Evolutionary conservation across 1,140 invertebrate genomes (phyloP).

Genomic region (Amyelois transitella): DNA sequence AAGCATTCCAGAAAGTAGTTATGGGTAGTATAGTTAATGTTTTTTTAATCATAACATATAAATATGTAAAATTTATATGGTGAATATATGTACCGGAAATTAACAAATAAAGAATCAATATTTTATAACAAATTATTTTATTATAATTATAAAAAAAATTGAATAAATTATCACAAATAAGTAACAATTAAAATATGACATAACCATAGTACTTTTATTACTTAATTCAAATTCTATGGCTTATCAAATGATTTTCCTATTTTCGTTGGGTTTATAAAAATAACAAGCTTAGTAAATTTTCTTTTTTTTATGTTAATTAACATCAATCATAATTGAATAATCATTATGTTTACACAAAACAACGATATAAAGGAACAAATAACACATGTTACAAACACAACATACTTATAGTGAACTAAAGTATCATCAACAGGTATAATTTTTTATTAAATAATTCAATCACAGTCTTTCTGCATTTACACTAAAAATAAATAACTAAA

Average conservation of each 20-base stretch:
- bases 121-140: background rate
- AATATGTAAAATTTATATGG: background rate
- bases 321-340: background rate
- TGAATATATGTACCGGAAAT: background rate
- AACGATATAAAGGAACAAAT: background rate
- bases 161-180: no score
- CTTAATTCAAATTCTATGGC: no score
- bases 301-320: no score
- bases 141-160: no score
- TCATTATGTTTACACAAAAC: background rate
- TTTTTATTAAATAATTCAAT: background rate
- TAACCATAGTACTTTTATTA: no score
- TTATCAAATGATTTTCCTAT: no score
- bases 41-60: background rate
- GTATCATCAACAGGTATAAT: background rate
- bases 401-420: background rate
- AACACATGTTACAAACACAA: no score
- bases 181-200: no score
- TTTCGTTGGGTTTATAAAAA: no score
- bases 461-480: conserved; percentile 2
- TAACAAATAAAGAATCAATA: background rate
- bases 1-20: no score
- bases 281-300: no score
- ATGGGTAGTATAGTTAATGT: background rate
- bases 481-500: conserved; percentile 3